Percentiles rank a stretch among this genome's conserved stretches.
phyloP scores from a whole-genome alignment of 2,113 vertebrate genomes.

The Vicugna pacos region DNA sequence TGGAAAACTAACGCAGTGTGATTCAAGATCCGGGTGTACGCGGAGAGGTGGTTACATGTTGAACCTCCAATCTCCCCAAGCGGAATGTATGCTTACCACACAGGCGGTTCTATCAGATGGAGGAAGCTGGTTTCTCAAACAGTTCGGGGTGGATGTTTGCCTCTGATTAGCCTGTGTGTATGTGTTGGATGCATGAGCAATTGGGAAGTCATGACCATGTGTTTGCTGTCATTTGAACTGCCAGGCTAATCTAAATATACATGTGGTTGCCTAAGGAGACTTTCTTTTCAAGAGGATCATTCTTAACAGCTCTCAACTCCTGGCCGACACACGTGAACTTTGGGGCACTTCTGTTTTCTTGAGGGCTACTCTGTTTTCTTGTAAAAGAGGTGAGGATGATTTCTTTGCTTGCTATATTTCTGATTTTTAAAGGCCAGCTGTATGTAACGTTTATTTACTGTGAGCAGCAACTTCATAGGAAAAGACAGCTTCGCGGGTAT shows the following conservation, averaged over 20 bases:
- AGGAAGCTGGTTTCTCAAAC: constrained; percentile 71
- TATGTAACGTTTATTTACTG: constrained; percentile 69
- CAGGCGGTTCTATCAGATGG: constrained; percentile 63
- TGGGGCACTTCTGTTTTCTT: constrained; percentile 65
- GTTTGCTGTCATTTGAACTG: constrained; percentile 86
- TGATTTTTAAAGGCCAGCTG: constrained; percentile 58
- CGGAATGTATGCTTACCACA: constrained; percentile 59
- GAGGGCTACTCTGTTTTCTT: constrained; percentile 63
- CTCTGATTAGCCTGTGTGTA: constrained; percentile 70
- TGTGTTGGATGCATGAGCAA: constrained; percentile 79
- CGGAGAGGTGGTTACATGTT: constrained; percentile 16
- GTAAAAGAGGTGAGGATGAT: constrained; percentile 78
- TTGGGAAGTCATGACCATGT: constrained; percentile 82
- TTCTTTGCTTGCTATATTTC: constrained; percentile 69
- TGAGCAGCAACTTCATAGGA: constrained; percentile 12
- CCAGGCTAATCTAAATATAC: constrained; percentile 83
- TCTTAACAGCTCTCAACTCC: constrained; percentile 65
- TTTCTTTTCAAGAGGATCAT: constrained; percentile 74
- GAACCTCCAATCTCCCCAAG: constrained; percentile 66
- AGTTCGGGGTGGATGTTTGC: constrained; percentile 70
- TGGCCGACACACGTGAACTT: constrained; percentile 55
- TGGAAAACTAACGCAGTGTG: constrained; percentile 23
- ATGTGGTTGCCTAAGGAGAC: constrained; percentile 67
- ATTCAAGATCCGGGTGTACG: background rate
- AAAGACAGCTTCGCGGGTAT: constrained; percentile 40